Conservation (phyloP, 2,888 invertebrate species). For the Eupithecia insigniata region DNA sequence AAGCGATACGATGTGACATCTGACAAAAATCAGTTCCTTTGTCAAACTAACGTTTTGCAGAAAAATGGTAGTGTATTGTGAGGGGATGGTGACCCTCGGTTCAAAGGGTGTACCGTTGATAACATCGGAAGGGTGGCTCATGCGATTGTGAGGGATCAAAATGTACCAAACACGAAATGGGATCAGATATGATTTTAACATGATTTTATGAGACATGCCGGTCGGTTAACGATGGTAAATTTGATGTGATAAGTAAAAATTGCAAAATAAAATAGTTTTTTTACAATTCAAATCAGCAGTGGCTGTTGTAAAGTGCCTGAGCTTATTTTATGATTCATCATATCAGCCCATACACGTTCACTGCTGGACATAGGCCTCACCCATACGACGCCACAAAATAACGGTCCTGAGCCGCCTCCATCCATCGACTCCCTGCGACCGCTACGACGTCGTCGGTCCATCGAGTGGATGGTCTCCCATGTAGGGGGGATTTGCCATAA, state of each 20-base stretch:
- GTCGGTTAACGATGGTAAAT: neutral
- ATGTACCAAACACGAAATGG: slow-evolving; percentile 20
- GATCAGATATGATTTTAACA: slow-evolving; percentile 31
- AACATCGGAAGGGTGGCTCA: slow-evolving; percentile 29
- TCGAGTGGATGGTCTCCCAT: too few species aligned
- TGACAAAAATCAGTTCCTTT: neutral
- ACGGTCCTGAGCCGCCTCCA: too few species aligned
- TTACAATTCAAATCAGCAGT: neutral
- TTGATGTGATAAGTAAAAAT: neutral
- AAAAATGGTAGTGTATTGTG: slow-evolving; percentile 5
- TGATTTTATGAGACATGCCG: slow-evolving; percentile 26
- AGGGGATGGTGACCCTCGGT: slow-evolving; percentile 27
- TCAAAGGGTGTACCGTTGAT: slow-evolving; percentile 31
- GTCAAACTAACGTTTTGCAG: neutral
- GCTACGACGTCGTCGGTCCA: too few species aligned
- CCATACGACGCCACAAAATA: too few species aligned
- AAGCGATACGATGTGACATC: neutral
- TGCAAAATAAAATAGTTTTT: neutral
- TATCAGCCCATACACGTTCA: too few species aligned
- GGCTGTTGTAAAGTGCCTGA: neutral
- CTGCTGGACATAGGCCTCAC: too few species aligned
- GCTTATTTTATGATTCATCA: too few species aligned
- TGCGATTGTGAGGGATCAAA: slow-evolving; percentile 25
- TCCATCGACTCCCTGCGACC: too few species aligned
- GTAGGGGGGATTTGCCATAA: too few species aligned